Evolutionary conservation across 2,113 vertebrate genomes (phyloP).

Genomic region (Notothenia coriiceps): DNA sequence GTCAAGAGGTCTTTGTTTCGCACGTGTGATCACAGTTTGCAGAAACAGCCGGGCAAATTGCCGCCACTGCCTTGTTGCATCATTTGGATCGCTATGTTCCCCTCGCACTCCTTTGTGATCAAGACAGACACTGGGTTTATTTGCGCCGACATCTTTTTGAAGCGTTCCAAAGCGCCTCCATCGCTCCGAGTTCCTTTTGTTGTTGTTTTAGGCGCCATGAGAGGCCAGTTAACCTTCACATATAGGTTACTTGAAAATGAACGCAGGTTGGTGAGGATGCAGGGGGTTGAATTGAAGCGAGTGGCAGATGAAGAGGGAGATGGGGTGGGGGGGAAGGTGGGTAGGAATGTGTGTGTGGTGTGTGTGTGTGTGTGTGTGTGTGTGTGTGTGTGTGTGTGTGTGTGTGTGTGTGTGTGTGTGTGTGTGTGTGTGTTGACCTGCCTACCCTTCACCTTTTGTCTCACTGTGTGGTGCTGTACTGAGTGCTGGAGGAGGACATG

Average conservation of each 20-base stretch:
- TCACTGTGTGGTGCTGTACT: slow-evolving; percentile 66
- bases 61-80: slow-evolving; percentile 68
- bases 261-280: slow-evolving; percentile 35
- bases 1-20: slow-evolving; percentile 69
- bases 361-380: slow-evolving; percentile 32
- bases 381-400: slow-evolving; percentile 26
- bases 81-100: slow-evolving; percentile 70
- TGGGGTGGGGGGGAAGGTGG: slow-evolving; percentile 2
- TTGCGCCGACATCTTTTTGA: slow-evolving; percentile 63
- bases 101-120: slow-evolving; percentile 60
- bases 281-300: slow-evolving; percentile 46
- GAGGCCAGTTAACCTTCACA: slow-evolving; percentile 71
- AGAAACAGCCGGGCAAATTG: slow-evolving; percentile 52
- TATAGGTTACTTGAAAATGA: slow-evolving; percentile 44
- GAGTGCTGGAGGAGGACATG: slow-evolving; percentile 64
- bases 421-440: slow-evolving; percentile 64
- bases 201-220: slow-evolving; percentile 64
- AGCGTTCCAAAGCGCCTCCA: slow-evolving; percentile 54
- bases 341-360: background rate
- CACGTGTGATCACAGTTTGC: slow-evolving; percentile 69
- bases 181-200: slow-evolving; percentile 63
- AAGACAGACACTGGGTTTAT: slow-evolving; percentile 50
- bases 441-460: slow-evolving; percentile 82
- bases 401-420: slow-evolving; percentile 49
- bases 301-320: slow-evolving; percentile 58